These are phyloP conservation scores for Luperina nickerlii DNA, from an alignment of 2,888 invertebrate genomes.

Conservation along the genomic window DNA sequence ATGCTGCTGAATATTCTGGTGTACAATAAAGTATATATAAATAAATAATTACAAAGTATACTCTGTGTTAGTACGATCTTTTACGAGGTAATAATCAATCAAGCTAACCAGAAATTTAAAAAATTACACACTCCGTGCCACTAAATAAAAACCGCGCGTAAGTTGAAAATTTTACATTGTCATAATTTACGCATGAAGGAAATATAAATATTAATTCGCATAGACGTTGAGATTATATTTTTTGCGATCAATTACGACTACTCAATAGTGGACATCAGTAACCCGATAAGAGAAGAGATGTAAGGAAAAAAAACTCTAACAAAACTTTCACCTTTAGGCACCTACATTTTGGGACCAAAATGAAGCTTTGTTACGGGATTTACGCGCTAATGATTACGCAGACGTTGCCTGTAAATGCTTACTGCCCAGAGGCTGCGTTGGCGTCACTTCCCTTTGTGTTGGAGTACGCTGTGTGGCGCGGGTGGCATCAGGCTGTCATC, in stretches of 20 bases:
- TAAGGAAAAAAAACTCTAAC: background rate
- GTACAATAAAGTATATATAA: background rate
- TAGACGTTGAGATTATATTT: background rate
- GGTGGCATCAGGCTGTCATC: slow-evolving; percentile 88
- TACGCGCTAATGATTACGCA: slow-evolving; percentile 10
- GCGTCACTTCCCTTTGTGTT: slow-evolving; percentile 84
- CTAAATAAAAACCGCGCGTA: background rate
- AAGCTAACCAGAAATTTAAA: no score
- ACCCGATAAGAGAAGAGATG: no score
- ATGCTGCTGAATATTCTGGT: background rate
- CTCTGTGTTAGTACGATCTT: background rate
- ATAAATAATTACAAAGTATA: background rate
- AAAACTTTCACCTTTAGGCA: background rate
- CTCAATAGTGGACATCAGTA: background rate
- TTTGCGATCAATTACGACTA: background rate
- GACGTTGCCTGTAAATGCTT: slow-evolving; percentile 37
- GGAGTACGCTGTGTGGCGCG: slow-evolving; percentile 89
- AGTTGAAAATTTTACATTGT: background rate
- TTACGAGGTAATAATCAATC: background rate
- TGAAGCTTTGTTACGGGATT: slow-evolving; percentile 23
- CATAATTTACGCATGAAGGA: background rate
- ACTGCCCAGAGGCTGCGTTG: slow-evolving; percentile 72
- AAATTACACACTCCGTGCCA: background rate
- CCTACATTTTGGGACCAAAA: slow-evolving; percentile 1
- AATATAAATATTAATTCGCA: background rate